phyloP scores from a whole-genome alignment of 2,888 invertebrate genomes.

The Ophion slaviceki region DNA sequence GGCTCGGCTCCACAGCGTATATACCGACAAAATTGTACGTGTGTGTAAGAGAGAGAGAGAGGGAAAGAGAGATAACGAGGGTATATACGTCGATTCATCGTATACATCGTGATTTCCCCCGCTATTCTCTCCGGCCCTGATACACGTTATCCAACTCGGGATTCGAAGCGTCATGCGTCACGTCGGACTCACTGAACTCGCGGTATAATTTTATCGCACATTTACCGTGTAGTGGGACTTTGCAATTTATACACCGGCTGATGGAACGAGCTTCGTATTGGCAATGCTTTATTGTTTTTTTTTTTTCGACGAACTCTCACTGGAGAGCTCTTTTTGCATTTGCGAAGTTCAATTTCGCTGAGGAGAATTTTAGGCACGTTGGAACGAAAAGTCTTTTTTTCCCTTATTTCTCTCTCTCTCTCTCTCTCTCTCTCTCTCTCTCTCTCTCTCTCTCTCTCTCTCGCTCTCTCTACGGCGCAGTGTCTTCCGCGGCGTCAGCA shows the following conservation, averaged over 20 bases:
- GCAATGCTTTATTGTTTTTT: too few species aligned
- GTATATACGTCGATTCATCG: conserved; percentile 14
- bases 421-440: not conserved
- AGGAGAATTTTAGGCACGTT: too few species aligned
- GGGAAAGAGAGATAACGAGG: too few species aligned
- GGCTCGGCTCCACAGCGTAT: conserved; percentile 73
- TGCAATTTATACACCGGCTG: too few species aligned
- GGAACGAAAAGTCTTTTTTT: not conserved
- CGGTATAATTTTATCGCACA: not conserved
- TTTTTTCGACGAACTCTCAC: too few species aligned
- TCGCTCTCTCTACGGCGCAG: too few species aligned
- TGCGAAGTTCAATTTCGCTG: too few species aligned
- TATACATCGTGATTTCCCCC: conserved; percentile 32
- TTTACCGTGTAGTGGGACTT: too few species aligned
- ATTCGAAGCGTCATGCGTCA: conserved; percentile 1
- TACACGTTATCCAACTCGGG: conserved; percentile 11
- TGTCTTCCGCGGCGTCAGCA: conserved; percentile 49
- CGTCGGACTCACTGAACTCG: not conserved
- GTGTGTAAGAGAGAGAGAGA: not conserved
- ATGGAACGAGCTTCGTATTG: too few species aligned
- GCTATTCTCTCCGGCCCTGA: conserved; percentile 15
- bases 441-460: too few species aligned
- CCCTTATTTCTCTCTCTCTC: not conserved
- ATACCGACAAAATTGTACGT: conserved; percentile 5
- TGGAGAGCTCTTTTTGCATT: too few species aligned